Evolutionary conservation across 2,888 invertebrate genomes (phyloP).

Genomic region (Erebia palarica): DNA sequence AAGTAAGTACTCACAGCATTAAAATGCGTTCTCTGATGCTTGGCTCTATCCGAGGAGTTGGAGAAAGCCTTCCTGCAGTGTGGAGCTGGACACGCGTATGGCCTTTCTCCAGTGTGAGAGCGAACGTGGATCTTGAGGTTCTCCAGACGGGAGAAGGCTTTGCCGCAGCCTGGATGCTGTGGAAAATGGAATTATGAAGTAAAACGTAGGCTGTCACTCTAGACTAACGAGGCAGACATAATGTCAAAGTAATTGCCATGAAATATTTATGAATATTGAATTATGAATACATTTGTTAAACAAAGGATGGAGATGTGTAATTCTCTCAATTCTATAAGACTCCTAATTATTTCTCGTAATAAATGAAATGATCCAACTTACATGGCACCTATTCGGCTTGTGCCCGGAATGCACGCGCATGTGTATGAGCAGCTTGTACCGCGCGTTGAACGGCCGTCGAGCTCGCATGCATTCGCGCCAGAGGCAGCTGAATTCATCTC

Average conservation of each 20-base stretch:
- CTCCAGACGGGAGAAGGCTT: constrained; percentile 97
- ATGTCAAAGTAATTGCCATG: no score
- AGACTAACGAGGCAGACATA: no score
- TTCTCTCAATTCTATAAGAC: no score
- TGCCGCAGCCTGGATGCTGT: constrained; percentile 96
- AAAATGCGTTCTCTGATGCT: constrained; percentile 99
- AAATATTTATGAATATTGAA: no score
- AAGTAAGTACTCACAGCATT: constrained; percentile 90
- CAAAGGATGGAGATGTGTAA: no score
- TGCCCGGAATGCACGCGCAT: constrained; percentile 99
- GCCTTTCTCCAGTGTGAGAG: constrained; percentile 97
- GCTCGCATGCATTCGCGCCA: constrained; percentile 96
- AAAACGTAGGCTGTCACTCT: no score
- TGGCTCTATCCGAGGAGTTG: constrained; percentile 98
- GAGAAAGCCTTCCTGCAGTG: constrained; percentile 98
- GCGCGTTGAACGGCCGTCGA: constrained; percentile 96
- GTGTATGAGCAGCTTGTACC: constrained; percentile 98
- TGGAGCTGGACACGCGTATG: constrained; percentile 96
- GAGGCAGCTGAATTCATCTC: constrained; percentile 95
- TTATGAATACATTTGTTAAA: no score
- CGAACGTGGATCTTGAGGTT: constrained; percentile 98
- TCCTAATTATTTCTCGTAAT: background rate
- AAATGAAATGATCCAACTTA: constrained; percentile 81
- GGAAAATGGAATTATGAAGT: constrained; percentile 7
- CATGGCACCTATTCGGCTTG: constrained; percentile 98